Evolutionary conservation across 53 echinoderm and acorn worm species (phyloP).

Genomic region (Actinopyga echinites): DNA sequence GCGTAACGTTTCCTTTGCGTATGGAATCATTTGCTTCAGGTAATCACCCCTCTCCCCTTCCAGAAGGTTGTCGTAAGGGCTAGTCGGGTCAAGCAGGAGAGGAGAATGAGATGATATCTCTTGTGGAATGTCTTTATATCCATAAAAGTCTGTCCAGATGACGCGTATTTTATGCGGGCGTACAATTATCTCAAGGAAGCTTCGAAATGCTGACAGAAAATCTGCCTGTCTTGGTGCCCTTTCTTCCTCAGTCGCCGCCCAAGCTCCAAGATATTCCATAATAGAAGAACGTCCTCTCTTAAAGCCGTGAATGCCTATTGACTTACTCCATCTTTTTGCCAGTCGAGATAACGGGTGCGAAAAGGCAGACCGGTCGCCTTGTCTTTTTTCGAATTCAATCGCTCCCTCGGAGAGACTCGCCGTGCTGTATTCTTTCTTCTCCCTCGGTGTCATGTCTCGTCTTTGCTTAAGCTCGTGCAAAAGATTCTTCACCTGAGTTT

Average conservation of each 20-base stretch:
- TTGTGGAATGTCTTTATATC: neutral
- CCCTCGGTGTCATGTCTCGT: too few species aligned
- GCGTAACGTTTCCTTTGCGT: neutral
- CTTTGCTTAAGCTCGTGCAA: too few species aligned
- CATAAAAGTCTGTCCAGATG: neutral
- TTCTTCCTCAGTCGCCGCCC: conserved; percentile 12
- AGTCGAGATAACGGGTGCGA: neutral
- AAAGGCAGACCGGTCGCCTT: neutral
- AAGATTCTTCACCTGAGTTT: too few species aligned
- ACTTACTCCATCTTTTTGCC: neutral
- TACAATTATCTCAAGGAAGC: neutral
- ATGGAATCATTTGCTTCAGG: neutral
- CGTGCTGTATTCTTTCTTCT: too few species aligned
- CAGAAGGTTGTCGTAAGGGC: neutral
- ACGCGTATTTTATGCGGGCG: neutral
- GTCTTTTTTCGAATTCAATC: too few species aligned
- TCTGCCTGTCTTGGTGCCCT: neutral
- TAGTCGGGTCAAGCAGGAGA: neutral
- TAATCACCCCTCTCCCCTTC: neutral
- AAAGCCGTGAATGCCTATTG: conserved; percentile 2
- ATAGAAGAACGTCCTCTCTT: neutral
- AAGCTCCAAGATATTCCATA: conserved; percentile 3
- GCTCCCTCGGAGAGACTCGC: too few species aligned
- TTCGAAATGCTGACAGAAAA: neutral
- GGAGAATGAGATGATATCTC: neutral